Evolutionary conservation across 92 coral and sea anemone genomes (phyloP), one percentile per base, ranked within the genome.

Genomic region (Pocillopora grandis): DNA sequence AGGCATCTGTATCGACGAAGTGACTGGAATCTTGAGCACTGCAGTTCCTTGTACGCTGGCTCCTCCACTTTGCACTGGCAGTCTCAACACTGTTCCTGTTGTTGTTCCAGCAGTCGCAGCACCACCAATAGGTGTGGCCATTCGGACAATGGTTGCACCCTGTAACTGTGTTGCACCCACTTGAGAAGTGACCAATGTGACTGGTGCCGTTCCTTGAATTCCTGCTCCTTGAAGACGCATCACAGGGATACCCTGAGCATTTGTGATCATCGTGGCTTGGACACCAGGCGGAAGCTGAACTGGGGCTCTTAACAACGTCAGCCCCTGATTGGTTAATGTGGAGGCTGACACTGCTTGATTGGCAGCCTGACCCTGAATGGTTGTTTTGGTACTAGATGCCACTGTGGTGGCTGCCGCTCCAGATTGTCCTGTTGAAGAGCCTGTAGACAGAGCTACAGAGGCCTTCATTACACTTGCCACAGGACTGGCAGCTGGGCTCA

Each of bases 161-260:
- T 93, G 97, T 17, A 91, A 87, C 65, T 86, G 91, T 48, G 94
- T 76, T 3, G 91, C 84, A 17, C 96, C 93, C 19, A 92, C 96
- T 71, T 92, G 98, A 52, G 91, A 78, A 9, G 94, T 93, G 87
- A 93, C 82, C 15, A 91, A 23, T 8, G 95, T 95, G 1, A 93
- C 90, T 0, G 98, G 94, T 37, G 90, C 87, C 15, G 89, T 79
- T 10, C 93, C 90, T 71, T 92, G 95, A 60, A 94, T 84, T 37
- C 98, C 98, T 3, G 98, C 89, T 4, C 95, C 98, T 59, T 97
- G 97, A 42, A 97, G 95, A 77, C 96, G 92, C 94, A 97, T 93
- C 10, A 97, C 94, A 58, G 98, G 98, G 18, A 94, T 87, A 58
- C 98, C 99, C 76, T 97, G 98, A 6, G 99, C 94, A 67, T 94